Base-by-base conservation (phyloP, 2,888 invertebrate species). In the Eubasilissa splendida region DNA sequence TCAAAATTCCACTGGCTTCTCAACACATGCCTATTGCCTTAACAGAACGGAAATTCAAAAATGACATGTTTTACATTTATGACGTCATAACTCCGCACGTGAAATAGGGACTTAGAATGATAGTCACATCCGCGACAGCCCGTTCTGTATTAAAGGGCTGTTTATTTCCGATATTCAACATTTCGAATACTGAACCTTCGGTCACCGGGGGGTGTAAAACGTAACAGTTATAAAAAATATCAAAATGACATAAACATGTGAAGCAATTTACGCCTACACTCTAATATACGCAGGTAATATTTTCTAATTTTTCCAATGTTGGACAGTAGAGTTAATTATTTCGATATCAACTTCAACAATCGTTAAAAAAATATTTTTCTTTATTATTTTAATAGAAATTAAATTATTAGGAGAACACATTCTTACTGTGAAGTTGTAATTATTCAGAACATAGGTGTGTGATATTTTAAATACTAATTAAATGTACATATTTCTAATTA, bases 81-180 rank as follows among this genome's bases (percentile, higher is more conserved):
- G 73, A 22, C 53, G 63, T 54, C 74, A 66, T 79, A 74, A 79
- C 74, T 66, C 74, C 50, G 31, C 56, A 65, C 54, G 65, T 53
- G 58, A 59, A 78, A 78, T 56, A 33, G 73, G 54, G 60, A 54
- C 65, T 71, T 33, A 63, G 71, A 73, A 73, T 73, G 73, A 56
- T 79, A 50, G 73, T 73, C 60, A 79, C 66, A 79, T 75, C 65
- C 73, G 58, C 59, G 70, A 68, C 77, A 68, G 68, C 56, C 71
- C 53, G 59, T 70, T 79, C 54, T 65, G 74, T 76, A 80, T 80
- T 80, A 80, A 80, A 76, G 56, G 80, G 59, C 76, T 81, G 83
- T 80, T 83, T 80, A 83, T 83, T 81, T 83, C 76, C 82, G 75
- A 82, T 82, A 78, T 77, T 58, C 71, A 65, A 70, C 82, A 58